Conservation (phyloP, 2,797 vertebrate species). For the Serranus cabrilla region DNA sequence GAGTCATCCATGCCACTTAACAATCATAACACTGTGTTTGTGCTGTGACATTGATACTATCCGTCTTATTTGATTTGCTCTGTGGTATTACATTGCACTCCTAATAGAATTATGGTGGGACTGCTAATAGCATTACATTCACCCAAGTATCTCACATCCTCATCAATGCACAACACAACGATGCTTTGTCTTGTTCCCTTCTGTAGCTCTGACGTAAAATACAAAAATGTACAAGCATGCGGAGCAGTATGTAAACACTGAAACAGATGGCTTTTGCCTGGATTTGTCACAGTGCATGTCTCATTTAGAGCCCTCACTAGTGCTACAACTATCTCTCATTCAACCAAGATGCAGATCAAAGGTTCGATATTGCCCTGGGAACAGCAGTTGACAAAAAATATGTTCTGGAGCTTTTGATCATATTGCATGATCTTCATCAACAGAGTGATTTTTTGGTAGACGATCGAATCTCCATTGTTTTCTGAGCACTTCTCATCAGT, state of each 20-base stretch:
- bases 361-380: background rate
- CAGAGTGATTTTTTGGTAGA: background rate
- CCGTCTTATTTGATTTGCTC: constrained; percentile 47
- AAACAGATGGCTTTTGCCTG: constrained; percentile 6
- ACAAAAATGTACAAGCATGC: constrained; percentile 22
- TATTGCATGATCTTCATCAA: constrained; percentile 16
- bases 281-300: constrained; percentile 5
- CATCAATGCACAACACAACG: constrained; percentile 34
- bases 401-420: constrained; percentile 4
- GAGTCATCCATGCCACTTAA: constrained; percentile 38
- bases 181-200: constrained; percentile 17
- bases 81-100: constrained; percentile 33
- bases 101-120: constrained; percentile 34
- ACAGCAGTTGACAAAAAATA: constrained; percentile 8
- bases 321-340: constrained; percentile 20
- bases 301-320: constrained; percentile 2
- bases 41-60: constrained; percentile 47
- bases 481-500: background rate
- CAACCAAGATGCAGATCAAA: constrained; percentile 8
- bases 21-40: constrained; percentile 38
- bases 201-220: constrained; percentile 14
- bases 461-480: background rate
- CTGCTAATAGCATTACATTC: constrained; percentile 44
- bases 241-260: constrained; percentile 5
- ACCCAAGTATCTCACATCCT: constrained; percentile 29